Evolutionary conservation across 2,113 vertebrate species (phyloP), one percentile per base, ranked within the genome.

Genomic region (Petrocephalus microphthalmus): DNA sequence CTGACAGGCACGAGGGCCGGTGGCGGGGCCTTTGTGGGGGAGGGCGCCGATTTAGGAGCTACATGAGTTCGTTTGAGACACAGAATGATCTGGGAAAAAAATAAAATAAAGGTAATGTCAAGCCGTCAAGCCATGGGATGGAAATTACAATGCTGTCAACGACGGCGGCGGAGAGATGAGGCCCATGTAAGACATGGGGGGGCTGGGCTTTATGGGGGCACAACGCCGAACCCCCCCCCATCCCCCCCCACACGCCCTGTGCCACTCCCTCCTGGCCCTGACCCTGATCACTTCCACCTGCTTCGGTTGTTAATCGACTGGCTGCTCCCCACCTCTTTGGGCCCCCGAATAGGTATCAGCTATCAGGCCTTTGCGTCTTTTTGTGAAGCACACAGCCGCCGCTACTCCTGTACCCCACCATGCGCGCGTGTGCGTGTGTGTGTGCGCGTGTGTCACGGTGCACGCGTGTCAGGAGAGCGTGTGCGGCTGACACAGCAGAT

Each of bases 61-160:
- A 25, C 87, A 60, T 81, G 57, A 52, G 56, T 81, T 81, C 88
- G 51, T 53, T 67, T n/a, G 88, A 57, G 25, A 85, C 47, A 71
- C 67, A 5, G 64, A 74, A 53, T 37, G 82, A 85, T 85, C 42
- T n/a, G 49, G 71, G 53, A 64, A 53, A 64, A 82, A 88, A 20
- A 42, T 8, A 7, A 42, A 78, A 42, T 42, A 15, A 51, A 22
- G 33, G 82, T 42, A 64, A 67, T n/a, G 25, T 67, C 56, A 51
- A 49, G 45, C 56, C 54, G 19, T 71, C 83, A 81, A 88, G 81
- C 22, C 20, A 74, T 10, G 67, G 82, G 49, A 42, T 88, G 60
- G 52, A 88, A 88, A 85, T 85, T 85, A 88, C 88, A 60, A 88
- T 22, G 20, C 83, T 67, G 82, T 85, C 88, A 88, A 29, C 45